A percentile compares a stretch with the other conserved stretches of the same genome.
Conservation (phyloP, 2,113 vertebrate genomes). For the Hippocampus guttulatus region DNA sequence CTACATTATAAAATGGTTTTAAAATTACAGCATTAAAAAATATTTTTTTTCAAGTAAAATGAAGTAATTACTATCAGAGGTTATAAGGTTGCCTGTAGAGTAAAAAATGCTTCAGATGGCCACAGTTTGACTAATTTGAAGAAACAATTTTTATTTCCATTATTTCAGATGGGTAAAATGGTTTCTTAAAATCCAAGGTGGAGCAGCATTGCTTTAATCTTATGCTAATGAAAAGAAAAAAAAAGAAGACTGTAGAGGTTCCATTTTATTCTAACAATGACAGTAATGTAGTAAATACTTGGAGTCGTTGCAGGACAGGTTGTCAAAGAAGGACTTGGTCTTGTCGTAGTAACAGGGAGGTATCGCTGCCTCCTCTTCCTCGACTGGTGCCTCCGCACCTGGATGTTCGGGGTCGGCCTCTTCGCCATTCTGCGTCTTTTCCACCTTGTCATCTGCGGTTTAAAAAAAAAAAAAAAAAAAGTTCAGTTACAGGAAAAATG, state of each 20-base stretch:
- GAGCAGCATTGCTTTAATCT: too few relatives aligned
- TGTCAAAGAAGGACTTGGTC: constrained; percentile 98
- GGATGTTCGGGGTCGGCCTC: constrained; percentile 82
- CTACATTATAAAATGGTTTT: too few relatives aligned
- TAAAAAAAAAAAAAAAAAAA: neutral
- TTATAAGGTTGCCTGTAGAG: too few relatives aligned
- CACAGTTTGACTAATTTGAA: too few relatives aligned
- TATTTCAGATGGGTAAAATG: too few relatives aligned
- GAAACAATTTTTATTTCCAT: too few relatives aligned
- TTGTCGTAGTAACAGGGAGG: constrained; percentile 95
- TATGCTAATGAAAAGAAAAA: too few relatives aligned
- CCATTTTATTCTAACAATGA: neutral
- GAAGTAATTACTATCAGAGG: too few relatives aligned
- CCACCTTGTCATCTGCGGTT: constrained; percentile 84
- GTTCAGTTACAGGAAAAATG: neutral
- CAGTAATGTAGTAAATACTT: constrained; percentile 68
- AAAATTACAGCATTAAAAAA: too few relatives aligned
- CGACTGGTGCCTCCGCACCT: constrained; percentile 75
- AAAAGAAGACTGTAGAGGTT: neutral
- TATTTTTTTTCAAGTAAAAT: too few relatives aligned
- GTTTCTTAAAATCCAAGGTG: too few relatives aligned
- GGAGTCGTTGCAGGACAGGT: constrained; percentile 91
- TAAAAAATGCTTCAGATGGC: too few relatives aligned
- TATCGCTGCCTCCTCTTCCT: constrained; percentile 84
- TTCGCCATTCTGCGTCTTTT: constrained; percentile 89